Percentiles rank a stretch among this genome's conserved stretches.
phyloP scores from a whole-genome alignment of 2,888 invertebrate species.

The Sylvicola cinctus region DNA sequence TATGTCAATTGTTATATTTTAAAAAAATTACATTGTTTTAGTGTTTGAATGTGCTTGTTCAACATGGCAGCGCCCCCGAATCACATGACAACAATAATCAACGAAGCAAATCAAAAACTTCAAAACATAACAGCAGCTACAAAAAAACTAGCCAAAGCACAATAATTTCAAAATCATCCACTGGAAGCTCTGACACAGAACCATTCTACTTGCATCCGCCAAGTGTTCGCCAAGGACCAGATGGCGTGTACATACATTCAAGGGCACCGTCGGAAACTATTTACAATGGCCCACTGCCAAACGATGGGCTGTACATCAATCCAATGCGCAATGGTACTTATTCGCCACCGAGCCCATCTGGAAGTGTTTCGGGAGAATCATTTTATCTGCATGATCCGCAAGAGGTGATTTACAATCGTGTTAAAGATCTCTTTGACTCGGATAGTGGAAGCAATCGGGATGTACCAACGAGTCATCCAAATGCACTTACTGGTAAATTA shows the following conservation, averaged over 20 bases:
- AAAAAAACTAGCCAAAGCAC: conserved; percentile 15
- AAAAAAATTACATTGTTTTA: conserved; percentile 19
- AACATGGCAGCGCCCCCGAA: conserved; percentile 36
- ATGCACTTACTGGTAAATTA: conserved; percentile 30
- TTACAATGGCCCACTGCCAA: conserved; percentile 19
- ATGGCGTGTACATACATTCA: conserved; percentile 16
- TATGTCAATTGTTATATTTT: background rate
- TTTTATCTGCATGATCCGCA: conserved; percentile 74
- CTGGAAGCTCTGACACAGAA: conserved; percentile 28
- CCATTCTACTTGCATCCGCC: conserved; percentile 64
- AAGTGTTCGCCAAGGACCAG: conserved; percentile 21
- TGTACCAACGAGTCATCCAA: conserved; percentile 9
- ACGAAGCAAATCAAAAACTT: conserved; percentile 8
- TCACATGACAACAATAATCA: background rate
- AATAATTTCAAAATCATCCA: conserved; percentile 24
- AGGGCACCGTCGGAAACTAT: conserved; percentile 20
- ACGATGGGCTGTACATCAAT: conserved; percentile 65
- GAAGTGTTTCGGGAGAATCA: conserved; percentile 37
- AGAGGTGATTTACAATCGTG: conserved; percentile 61
- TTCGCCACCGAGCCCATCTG: conserved; percentile 33
- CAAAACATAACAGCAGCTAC: background rate
- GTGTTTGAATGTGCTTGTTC: conserved; percentile 65
- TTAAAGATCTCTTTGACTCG: conserved; percentile 60
- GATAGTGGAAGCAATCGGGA: conserved; percentile 12
- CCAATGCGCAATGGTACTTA: conserved; percentile 41